Percentiles rank a stretch among this genome's conserved stretches.
phyloP scores from a whole-genome alignment of 2,113 vertebrate genomes.

The Thunnus maccoyii region DNA sequence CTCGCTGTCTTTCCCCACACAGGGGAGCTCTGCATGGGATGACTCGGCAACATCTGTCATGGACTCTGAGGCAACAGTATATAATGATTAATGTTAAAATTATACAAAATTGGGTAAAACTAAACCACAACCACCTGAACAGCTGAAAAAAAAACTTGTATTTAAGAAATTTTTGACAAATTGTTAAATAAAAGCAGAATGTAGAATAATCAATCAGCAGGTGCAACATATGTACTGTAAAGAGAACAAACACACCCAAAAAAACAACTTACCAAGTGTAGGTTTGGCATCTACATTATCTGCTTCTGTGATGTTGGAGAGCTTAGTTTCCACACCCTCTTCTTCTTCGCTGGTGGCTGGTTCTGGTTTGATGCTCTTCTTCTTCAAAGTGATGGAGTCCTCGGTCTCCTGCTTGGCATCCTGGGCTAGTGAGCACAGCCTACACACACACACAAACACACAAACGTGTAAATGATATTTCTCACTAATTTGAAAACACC shows the following conservation, averaged over 20 bases:
- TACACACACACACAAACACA: constrained; percentile 10
- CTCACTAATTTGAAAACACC: too few relatives aligned
- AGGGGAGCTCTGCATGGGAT: background rate
- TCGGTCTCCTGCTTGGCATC: constrained; percentile 55
- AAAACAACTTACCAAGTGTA: background rate
- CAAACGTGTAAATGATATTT: background rate
- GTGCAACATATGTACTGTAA: too few relatives aligned
- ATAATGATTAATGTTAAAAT: too few relatives aligned
- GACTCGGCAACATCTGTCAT: background rate
- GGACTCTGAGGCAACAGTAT: background rate
- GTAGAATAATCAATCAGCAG: too few relatives aligned
- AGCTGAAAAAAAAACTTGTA: too few relatives aligned
- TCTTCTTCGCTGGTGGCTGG: constrained; percentile 50
- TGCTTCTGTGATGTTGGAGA: background rate
- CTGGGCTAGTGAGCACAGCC: constrained; percentile 64
- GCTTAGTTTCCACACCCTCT: constrained; percentile 5
- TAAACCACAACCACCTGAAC: too few relatives aligned
- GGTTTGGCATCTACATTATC: constrained; percentile 25
- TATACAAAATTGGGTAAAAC: too few relatives aligned
- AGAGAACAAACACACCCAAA: background rate
- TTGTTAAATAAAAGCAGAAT: too few relatives aligned
- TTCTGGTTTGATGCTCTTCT: constrained; percentile 53
- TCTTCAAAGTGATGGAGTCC: constrained; percentile 31
- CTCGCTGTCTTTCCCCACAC: background rate
- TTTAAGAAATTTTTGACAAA: too few relatives aligned